These are phyloP conservation scores for Macrotis lagotis DNA, from an alignment of 2,113 vertebrate genomes.

Conservation along the genomic window DNA sequence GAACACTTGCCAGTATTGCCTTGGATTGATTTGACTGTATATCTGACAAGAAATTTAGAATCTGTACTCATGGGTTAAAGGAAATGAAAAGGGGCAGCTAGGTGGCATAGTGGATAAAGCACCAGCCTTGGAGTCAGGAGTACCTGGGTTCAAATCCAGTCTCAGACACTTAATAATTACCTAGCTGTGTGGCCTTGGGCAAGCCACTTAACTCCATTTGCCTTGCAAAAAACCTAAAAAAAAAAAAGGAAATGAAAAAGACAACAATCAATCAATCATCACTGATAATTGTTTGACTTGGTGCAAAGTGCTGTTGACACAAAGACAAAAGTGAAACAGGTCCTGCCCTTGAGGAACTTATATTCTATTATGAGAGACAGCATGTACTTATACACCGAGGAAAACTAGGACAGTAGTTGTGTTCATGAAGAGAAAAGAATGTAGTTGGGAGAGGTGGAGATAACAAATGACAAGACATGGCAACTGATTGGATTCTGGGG, in stretches of 20 bases:
- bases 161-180: too few relatives aligned
- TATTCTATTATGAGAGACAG: not conserved
- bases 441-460: not conserved
- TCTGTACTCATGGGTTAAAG: not conserved
- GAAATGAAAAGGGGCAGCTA: too few relatives aligned
- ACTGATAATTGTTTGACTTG: not conserved
- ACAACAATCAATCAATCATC: not conserved
- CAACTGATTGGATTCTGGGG: not conserved
- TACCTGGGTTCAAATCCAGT: too few relatives aligned
- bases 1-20: not conserved
- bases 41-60: not conserved
- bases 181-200: too few relatives aligned
- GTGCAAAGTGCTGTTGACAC: not conserved
- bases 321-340: not conserved
- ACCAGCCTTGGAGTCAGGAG: too few relatives aligned
- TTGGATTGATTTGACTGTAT: not conserved
- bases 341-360: not conserved
- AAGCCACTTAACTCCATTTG: too few relatives aligned
- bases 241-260: too few relatives aligned
- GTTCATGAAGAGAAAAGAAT: not conserved
- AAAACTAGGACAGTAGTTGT: not conserved
- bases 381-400: not conserved
- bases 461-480: not conserved
- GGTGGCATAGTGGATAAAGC: too few relatives aligned
- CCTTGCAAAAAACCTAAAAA: too few relatives aligned